Evolutionary conservation across 2,113 vertebrate genomes (phyloP), one percentile per base, ranked within the genome.

Genomic region (Microtus richardsoni): DNA sequence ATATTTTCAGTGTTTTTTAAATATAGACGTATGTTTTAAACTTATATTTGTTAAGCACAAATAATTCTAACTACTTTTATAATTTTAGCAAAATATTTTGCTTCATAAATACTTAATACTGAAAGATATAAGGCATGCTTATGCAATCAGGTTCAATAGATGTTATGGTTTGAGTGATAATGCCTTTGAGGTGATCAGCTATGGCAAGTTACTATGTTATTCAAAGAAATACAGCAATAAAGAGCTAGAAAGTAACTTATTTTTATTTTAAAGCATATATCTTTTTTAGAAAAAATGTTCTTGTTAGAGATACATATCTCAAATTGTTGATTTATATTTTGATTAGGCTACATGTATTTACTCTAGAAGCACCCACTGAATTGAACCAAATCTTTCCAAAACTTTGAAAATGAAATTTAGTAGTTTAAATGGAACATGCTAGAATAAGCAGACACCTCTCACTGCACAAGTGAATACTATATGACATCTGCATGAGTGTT

Each of bases 301-400:
- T 95, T 94, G 95, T 97, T 98, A 97, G 95, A 95, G 58, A 85
- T 80, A 80, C 47, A 22, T 95, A 90, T 96, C 74, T 96, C 96
- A 88, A 97, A 60, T 97, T 73, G 54, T 68, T 77, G 73, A 85
- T 77, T 41, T 89, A 64, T 73, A 62, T 89, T 89, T 96, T 86
- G 17, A 82, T 66, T 85, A 47, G n/a, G 3, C 2, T 80, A 7
- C 60, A 58, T 52, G 26, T 88, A 10, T 91, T 39, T 7, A 75
- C 80, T 91, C 49, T n/a, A n/a, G 33, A 85, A 83, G 41, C 58
- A 10, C 24, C 66, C 33, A 12, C 41, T 93, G 17, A 91, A 3
- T 80, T n/a, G 49, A 90, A 14, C 16, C 47, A 75, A 71, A 82
- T 97, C 44, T 91, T 21, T 19, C 12, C n/a, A 36, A 88, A 93